Percentiles rank a stretch among this genome's conserved stretches.
phyloP scores from a whole-genome alignment of 2,888 invertebrate species.

The Hartigia nigra region DNA sequence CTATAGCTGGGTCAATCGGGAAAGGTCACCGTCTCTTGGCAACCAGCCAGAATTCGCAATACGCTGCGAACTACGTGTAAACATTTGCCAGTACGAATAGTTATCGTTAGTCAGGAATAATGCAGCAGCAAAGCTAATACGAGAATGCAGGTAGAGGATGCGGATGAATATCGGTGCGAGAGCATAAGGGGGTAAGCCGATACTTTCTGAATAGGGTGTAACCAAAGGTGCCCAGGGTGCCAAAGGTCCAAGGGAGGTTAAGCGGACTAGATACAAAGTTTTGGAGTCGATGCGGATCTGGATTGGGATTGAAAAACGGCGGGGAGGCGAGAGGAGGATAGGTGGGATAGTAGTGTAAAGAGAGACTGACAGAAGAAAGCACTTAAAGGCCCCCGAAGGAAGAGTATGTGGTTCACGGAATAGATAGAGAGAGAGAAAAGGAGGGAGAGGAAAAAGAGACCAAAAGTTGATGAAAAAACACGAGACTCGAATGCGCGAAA shows the following conservation, averaged over 20 bases:
- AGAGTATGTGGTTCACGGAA: background rate
- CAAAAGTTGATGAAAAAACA: constrained; percentile 9
- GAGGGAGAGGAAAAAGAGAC: constrained; percentile 7
- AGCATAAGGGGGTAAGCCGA: too few species aligned
- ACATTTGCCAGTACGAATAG: background rate
- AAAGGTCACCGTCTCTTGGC: background rate
- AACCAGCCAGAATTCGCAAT: background rate
- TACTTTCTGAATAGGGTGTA: background rate
- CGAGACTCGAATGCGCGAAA: background rate
- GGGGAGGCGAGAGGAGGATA: background rate
- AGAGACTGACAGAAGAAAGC: constrained; percentile 44
- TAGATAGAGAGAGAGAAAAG: background rate
- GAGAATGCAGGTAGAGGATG: background rate
- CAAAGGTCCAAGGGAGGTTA: background rate
- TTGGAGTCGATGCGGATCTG: constrained; percentile 15
- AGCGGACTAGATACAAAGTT: background rate
- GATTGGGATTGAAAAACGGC: background rate
- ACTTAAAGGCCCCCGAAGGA: constrained; percentile 45
- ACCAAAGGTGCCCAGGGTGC: too few species aligned
- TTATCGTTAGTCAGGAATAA: background rate
- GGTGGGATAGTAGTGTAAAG: too few species aligned
- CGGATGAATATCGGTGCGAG: background rate
- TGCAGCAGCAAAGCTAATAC: background rate
- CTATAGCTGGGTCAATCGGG: background rate
- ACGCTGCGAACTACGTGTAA: background rate